phyloP scores from a whole-genome alignment of 2,113 vertebrate species.

The Oreocharis arfaki region DNA sequence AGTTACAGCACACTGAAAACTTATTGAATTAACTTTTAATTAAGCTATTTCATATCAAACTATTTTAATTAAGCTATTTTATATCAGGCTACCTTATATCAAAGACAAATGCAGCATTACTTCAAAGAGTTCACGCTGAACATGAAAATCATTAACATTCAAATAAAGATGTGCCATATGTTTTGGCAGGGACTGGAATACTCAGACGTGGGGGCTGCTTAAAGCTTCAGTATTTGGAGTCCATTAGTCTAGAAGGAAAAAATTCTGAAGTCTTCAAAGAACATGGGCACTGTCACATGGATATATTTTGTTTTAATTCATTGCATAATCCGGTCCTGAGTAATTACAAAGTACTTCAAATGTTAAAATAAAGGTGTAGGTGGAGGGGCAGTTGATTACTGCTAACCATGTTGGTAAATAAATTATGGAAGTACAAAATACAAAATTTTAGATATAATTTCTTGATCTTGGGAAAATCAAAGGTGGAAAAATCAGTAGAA shows the following conservation, averaged over 20 bases:
- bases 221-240: background rate
- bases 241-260: background rate
- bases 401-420: background rate
- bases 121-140: constrained; percentile 28
- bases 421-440: background rate
- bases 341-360: background rate
- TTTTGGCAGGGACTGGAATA: background rate
- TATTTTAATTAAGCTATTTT: constrained; percentile 35
- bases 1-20: background rate
- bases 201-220: background rate
- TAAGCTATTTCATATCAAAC: constrained; percentile 12
- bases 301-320: background rate
- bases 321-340: background rate
- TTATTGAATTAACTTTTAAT: constrained; percentile 34
- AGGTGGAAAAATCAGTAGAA: background rate
- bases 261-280: background rate
- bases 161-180: background rate
- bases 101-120: constrained; percentile 14
- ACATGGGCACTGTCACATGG: background rate
- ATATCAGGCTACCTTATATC: background rate
- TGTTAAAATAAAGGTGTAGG: background rate
- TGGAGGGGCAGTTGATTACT: background rate
- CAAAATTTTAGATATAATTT: background rate
- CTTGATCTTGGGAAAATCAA: background rate
- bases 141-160: constrained; percentile 3